Evolutionary conservation across 2,888 invertebrate genomes (phyloP).

Genomic region (Choreutis nemorana): DNA sequence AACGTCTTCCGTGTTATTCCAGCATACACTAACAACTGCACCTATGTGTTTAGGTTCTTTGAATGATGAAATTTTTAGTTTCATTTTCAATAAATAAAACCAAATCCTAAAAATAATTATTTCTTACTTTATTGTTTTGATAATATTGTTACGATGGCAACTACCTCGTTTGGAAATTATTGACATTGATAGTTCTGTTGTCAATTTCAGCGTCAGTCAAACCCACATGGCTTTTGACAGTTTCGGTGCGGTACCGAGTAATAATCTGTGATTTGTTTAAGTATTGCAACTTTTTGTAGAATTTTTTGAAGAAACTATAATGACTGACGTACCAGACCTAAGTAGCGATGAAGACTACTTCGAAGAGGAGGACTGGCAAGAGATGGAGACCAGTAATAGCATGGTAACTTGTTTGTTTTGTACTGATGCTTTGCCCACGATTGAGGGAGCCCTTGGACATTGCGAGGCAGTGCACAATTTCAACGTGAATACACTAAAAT

Average conservation of each 20-base stretch:
- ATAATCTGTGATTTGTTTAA: conserved; percentile 1
- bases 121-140: too few species aligned
- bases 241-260: background rate
- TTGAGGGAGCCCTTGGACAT: conserved; percentile 73
- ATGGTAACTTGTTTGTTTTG: conserved; percentile 78
- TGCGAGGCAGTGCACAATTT: conserved; percentile 72
- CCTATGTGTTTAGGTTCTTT: conserved; percentile 79
- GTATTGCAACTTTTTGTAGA: background rate
- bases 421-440: conserved; percentile 61
- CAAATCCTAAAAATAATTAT: too few species aligned
- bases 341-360: conserved; percentile 59
- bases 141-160: background rate
- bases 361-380: conserved; percentile 59
- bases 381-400: conserved; percentile 47
- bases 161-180: background rate
- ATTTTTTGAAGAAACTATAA: conserved; percentile 14
- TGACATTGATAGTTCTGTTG: conserved; percentile 3
- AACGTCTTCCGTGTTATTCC: conserved; percentile 94
- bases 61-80: conserved; percentile 80
- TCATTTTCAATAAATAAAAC: too few species aligned
- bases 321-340: conserved; percentile 57
- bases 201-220: conserved; percentile 10
- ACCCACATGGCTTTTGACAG: conserved; percentile 19
- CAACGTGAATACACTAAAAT: conserved; percentile 70
- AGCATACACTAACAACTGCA: conserved; percentile 89